Conservation (phyloP, 1,140 invertebrate species). For the Arion vulgaris region DNA sequence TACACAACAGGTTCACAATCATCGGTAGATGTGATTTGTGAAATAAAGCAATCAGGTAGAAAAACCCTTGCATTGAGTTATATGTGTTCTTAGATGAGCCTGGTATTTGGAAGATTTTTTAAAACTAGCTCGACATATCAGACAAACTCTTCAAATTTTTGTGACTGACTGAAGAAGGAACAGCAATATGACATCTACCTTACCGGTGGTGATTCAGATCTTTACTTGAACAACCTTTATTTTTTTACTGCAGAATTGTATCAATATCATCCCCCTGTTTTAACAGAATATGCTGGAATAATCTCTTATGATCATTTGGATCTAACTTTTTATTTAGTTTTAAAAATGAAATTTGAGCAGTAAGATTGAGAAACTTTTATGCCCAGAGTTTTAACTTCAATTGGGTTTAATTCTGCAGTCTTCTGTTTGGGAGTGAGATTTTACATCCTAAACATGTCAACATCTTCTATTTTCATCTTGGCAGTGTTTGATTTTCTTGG, state of each 20-base stretch:
- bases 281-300: background rate
- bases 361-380: background rate
- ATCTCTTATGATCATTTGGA: background rate
- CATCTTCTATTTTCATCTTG: no score
- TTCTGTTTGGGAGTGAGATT: no score
- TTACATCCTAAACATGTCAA: no score
- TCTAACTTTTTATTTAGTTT: background rate
- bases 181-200: background rate
- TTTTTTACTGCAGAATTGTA: background rate
- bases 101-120: background rate
- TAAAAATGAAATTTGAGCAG: background rate
- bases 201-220: no score
- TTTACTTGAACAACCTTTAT: no score
- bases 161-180: background rate
- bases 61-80: background rate
- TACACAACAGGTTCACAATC: background rate
- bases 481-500: no score
- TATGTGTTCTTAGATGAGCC: background rate
- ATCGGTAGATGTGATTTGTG: background rate
- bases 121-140: background rate
- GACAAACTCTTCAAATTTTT: background rate
- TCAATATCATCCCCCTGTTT: background rate
- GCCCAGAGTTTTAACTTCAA: background rate
- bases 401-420: background rate
- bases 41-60: background rate